These are phyloP conservation scores for Sylvietta virens DNA, from an alignment of 2,113 vertebrate genomes.

Conservation along the genomic window DNA sequence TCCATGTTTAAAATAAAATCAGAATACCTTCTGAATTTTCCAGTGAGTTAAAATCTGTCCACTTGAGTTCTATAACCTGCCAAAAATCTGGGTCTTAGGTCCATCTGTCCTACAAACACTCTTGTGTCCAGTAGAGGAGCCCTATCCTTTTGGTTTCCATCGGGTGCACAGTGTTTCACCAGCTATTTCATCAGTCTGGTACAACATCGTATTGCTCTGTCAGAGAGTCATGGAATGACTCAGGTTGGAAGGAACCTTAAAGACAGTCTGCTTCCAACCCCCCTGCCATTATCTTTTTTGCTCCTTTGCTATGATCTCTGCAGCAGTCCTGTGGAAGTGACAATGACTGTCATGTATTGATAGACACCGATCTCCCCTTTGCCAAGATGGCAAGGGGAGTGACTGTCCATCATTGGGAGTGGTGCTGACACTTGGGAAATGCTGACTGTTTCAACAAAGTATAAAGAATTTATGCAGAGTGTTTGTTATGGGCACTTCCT, in stretches of 20 bases:
- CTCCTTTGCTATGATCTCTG: neutral
- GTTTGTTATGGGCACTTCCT: neutral
- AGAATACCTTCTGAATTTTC: neutral
- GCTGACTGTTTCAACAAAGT: neutral
- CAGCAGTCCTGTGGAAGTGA: neutral
- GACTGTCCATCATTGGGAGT: fast-evolving
- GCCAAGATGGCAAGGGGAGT: neutral
- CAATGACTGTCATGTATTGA: neutral
- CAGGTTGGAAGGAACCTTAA: neutral
- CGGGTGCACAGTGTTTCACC: neutral
- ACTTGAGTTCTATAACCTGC: neutral
- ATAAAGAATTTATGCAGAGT: neutral
- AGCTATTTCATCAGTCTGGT: neutral
- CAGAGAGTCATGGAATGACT: neutral
- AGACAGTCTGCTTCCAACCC: neutral
- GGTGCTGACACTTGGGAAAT: neutral
- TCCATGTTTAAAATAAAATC: neutral
- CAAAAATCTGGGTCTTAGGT: neutral
- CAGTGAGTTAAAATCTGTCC: neutral
- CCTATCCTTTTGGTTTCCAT: neutral
- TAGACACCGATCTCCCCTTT: neutral
- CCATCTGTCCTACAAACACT: neutral
- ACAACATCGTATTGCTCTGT: neutral
- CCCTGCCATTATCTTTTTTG: neutral
- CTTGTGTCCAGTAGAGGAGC: neutral